Evolutionary conservation across 2,797 vertebrate genomes (phyloP), one percentile per base, ranked within the genome.

Genomic region (Falco peregrinus): DNA sequence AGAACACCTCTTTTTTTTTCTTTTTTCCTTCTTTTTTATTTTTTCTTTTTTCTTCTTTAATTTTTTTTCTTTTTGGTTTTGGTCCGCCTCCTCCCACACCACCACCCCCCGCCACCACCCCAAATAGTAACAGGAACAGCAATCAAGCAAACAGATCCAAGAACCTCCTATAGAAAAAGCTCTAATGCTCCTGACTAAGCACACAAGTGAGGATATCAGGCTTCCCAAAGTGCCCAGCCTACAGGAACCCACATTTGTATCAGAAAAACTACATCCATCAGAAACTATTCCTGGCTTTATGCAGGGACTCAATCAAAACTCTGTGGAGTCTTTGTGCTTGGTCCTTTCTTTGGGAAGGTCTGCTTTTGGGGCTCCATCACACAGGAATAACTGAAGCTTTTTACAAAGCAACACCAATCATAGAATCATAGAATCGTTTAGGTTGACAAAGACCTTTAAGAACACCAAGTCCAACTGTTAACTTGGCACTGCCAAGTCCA

Each of bases 1-100:
- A 56, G 10, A 75, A n/a, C 1, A 0, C 0, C 2, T 8, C 1
- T 1, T 16, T 9, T 12, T 9, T 50, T 59, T 17, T 21, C 11
- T 10, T 25, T 16, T 37, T 6, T 13, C 1, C 0, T 39, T 43
- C 5, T 26, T 43, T 54, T 15, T 43, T 20, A 13, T 19, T 67
- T 20, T 19, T 65, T 11, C 9, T 2, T 59, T 19, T 3, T 54
- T 45, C 9, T 25, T 48, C 13, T 16, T 50, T 48, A 37, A 37
- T 37, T 2, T 6, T 24, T 28, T 67, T 33, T 9, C 4, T 45
- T 65, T 20, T 28, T 10, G 5, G 5, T 19, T 28, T 35, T 28
- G 41, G 41, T 43, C 41, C 6, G 13, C 41, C 8, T 24, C 33
- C 28, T n/a, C 31, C 17, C 18, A 16, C 17, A 19, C 8, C 48